These are phyloP conservation scores for Amniataba percoides DNA, from an alignment of 2,797 vertebrate genomes.

Conservation along the genomic window DNA sequence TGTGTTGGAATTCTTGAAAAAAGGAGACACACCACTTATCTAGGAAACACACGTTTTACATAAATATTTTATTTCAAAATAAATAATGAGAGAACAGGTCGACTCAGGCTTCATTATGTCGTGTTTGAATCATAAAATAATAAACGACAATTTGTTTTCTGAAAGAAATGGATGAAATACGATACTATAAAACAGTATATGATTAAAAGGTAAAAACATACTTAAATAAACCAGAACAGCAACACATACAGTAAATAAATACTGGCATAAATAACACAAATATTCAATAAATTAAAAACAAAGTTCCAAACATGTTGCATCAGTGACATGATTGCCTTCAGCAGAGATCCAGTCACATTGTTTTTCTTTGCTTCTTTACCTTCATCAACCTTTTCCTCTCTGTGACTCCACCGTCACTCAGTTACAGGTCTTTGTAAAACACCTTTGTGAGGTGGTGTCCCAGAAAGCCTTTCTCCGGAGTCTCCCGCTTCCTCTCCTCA, in stretches of 20 bases:
- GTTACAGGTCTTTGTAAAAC: slow-evolving; percentile 90
- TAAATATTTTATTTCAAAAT: slow-evolving; percentile 48
- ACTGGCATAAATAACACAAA: slow-evolving; percentile 66
- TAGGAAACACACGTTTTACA: slow-evolving; percentile 43
- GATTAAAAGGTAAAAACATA: slow-evolving; percentile 5
- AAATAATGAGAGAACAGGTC: slow-evolving; percentile 28
- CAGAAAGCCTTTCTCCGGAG: slow-evolving; percentile 85
- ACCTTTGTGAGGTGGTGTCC: slow-evolving; percentile 89
- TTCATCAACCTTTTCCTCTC: slow-evolving; percentile 16
- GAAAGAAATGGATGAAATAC: background rate
- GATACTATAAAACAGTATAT: background rate
- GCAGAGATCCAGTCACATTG: slow-evolving; percentile 8
- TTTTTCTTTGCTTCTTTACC: slow-evolving; percentile 4
- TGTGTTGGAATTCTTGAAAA: background rate
- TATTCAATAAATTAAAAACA: slow-evolving; percentile 46
- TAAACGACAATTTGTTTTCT: slow-evolving; percentile 1
- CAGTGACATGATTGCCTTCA: slow-evolving; percentile 9
- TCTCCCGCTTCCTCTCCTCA: slow-evolving; percentile 73
- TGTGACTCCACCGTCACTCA: slow-evolving; percentile 20
- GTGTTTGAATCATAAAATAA: slow-evolving; percentile 20
- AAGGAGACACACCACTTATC: slow-evolving; percentile 14
- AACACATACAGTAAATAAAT: slow-evolving; percentile 64
- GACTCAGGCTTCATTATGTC: background rate
- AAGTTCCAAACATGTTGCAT: slow-evolving; percentile 20
- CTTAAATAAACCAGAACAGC: slow-evolving; percentile 31